A percentile compares a stretch with the other conserved stretches of the same genome.
These are phyloP conservation scores for Eupithecia vulgata DNA, from an alignment of 2,888 invertebrate species.

Conservation along the genomic window DNA sequence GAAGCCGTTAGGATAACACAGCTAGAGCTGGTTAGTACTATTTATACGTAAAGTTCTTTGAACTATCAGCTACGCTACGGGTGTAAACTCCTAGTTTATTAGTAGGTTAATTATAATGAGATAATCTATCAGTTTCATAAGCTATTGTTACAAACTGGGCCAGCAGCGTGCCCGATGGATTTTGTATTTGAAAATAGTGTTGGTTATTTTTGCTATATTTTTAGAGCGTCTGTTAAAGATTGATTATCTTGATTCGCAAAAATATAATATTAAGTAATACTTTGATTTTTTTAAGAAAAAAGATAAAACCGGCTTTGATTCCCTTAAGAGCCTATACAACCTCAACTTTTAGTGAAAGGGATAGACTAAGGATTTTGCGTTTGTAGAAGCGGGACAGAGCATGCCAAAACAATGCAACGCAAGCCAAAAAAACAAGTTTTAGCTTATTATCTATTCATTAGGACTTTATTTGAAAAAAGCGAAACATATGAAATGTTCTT, in stretches of 20 bases:
- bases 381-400: too few species aligned
- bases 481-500: too few species aligned
- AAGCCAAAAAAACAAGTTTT: too few species aligned
- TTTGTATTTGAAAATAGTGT: neutral
- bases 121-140: slow-evolving; percentile 30
- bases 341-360: too few species aligned
- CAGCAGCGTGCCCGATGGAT: slow-evolving; percentile 4
- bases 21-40: neutral
- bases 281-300: too few species aligned
- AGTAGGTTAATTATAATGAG: slow-evolving; percentile 24
- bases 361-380: too few species aligned
- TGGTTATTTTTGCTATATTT: neutral
- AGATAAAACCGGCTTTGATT: too few species aligned
- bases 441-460: too few species aligned
- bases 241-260: neutral
- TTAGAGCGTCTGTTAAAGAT: neutral
- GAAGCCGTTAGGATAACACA: neutral
- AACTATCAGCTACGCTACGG: slow-evolving; percentile 14
- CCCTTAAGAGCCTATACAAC: too few species aligned
- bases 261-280: too few species aligned
- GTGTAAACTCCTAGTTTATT: slow-evolving; percentile 15
- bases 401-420: too few species aligned
- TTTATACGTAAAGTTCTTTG: neutral
- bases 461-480: too few species aligned
- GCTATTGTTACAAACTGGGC: slow-evolving; percentile 25